Evolutionary conservation across 2,888 invertebrate species (phyloP).

Genomic region (Cyaniris semiargus): DNA sequence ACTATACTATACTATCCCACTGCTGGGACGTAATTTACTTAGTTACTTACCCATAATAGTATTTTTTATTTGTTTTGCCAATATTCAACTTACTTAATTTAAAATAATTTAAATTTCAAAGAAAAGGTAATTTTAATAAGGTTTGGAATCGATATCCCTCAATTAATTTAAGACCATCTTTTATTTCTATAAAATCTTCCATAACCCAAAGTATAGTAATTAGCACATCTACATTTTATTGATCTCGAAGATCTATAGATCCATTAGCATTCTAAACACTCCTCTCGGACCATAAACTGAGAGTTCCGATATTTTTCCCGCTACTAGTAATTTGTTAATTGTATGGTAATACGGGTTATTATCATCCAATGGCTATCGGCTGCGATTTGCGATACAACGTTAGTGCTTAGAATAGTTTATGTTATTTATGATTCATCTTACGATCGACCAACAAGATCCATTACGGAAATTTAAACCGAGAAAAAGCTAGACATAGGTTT

Average conservation of each 20-base stretch:
- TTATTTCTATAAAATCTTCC: neutral
- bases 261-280: slow-evolving; percentile 69
- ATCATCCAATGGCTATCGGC: slow-evolving; percentile 40
- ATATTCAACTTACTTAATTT: too few relatives aligned
- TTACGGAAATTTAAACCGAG: neutral
- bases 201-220: slow-evolving; percentile 1
- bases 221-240: slow-evolving; percentile 44
- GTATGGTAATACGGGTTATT: slow-evolving; percentile 40
- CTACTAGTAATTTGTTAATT: slow-evolving; percentile 42
- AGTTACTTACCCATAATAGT: too few relatives aligned
- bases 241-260: slow-evolving; percentile 55
- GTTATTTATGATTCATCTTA: neutral
- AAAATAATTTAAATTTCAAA: too few relatives aligned
- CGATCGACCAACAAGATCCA: neutral
- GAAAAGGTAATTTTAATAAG: neutral
- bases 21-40: too few relatives aligned
- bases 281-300: slow-evolving; percentile 56
- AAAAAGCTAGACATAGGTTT: neutral
- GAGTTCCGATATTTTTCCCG: slow-evolving; percentile 56
- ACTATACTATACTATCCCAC: too few relatives aligned
- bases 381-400: slow-evolving; percentile 36
- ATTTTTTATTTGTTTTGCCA: too few relatives aligned
- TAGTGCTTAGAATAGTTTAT: neutral
- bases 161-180: neutral
- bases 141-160: neutral